A percentile compares a stretch with the other conserved stretches of the same genome.
Conservation (phyloP, 2,888 invertebrate species). For the Athalia rosae region DNA sequence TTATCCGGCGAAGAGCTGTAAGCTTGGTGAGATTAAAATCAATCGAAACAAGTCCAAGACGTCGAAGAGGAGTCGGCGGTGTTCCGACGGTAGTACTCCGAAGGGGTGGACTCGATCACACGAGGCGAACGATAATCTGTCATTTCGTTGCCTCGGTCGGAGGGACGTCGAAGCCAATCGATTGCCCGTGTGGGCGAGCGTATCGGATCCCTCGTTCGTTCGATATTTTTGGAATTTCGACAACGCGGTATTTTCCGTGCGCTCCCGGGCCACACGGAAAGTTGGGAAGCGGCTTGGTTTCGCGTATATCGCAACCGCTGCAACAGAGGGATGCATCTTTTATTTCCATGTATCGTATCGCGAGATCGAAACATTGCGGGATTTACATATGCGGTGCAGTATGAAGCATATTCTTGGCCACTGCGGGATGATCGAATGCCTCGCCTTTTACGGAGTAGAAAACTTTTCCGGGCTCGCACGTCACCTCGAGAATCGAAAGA, state of each 20-base stretch:
- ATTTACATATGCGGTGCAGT: conserved; percentile 24
- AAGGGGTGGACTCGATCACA: conserved; percentile 17
- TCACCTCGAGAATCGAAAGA: conserved; percentile 46
- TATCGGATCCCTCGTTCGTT: neutral
- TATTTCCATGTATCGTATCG: neutral
- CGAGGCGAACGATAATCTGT: conserved; percentile 49
- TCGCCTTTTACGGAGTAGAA: neutral
- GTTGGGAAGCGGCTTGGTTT: neutral
- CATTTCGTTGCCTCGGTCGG: conserved; percentile 50
- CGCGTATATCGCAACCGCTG: neutral
- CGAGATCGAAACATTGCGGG: neutral
- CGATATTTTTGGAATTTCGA: neutral
- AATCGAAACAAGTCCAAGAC: conserved; percentile 12
- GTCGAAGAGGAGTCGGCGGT: conserved; percentile 17
- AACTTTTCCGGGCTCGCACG: conserved; percentile 29
- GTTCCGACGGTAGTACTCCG: conserved; percentile 37
- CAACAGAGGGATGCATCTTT: neutral
- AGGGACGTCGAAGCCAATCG: conserved; percentile 49
- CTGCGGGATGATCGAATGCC: conserved; percentile 9
- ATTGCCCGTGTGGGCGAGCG: neutral
- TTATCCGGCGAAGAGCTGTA: conserved; percentile 14
- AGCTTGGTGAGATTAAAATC: neutral
- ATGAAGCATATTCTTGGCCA: conserved; percentile 26
- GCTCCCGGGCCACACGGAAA: too few species aligned
- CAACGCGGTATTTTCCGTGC: too few species aligned